Evolutionary conservation across 2,888 invertebrate genomes (phyloP).

Genomic region (Amphimallon solstitiale): DNA sequence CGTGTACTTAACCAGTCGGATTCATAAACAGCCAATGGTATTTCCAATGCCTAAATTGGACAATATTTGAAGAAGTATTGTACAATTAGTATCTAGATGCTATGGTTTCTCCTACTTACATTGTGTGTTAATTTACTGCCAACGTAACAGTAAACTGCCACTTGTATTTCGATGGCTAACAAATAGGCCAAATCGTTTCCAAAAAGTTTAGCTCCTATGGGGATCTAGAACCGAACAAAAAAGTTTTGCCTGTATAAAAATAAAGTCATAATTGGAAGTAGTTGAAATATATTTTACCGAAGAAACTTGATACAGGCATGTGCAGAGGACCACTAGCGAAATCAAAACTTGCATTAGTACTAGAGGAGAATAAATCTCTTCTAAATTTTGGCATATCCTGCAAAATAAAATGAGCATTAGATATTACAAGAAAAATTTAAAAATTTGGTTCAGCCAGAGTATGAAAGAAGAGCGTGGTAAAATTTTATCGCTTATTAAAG

Average conservation of each 20-base stretch:
- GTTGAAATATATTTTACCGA: constrained; percentile 28
- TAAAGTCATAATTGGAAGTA: background rate
- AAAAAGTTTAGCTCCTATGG: constrained; percentile 26
- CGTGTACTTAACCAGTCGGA: constrained; percentile 46
- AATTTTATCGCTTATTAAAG: too few species aligned
- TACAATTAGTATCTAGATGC: background rate
- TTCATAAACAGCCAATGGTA: constrained; percentile 45
- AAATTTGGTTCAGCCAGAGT: too few species aligned
- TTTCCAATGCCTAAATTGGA: constrained; percentile 40
- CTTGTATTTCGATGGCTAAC: constrained; percentile 41
- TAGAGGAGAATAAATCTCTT: constrained; percentile 44
- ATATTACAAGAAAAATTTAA: background rate
- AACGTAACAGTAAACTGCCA: constrained; percentile 41
- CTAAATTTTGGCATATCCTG: constrained; percentile 43
- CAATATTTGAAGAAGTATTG: background rate
- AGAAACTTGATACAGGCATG: constrained; percentile 46
- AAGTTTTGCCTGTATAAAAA: background rate
- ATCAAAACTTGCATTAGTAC: constrained; percentile 45
- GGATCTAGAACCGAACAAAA: constrained; percentile 13
- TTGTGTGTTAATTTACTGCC: constrained; percentile 38
- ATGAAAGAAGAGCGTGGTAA: too few species aligned
- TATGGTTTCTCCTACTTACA: constrained; percentile 29
- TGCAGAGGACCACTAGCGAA: constrained; percentile 46
- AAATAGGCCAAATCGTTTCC: constrained; percentile 41
- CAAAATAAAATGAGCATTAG: too few species aligned